Evolutionary conservation across 1,140 invertebrate species (phyloP).

Genomic region (Chironomus tepperi): DNA sequence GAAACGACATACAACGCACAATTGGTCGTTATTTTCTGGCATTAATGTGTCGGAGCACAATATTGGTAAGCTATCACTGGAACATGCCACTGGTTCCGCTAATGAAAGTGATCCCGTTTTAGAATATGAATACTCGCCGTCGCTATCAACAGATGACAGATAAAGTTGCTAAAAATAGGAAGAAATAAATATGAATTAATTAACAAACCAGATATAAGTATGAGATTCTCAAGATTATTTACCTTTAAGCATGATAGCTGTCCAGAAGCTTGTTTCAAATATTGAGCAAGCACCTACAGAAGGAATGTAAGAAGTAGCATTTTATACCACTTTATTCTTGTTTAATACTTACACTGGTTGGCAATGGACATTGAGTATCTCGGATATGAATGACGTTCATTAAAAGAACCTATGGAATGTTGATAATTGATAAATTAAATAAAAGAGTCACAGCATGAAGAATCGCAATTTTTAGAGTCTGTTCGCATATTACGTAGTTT

Average conservation of each 20-base stretch:
- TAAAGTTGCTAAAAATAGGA: constrained; percentile 59
- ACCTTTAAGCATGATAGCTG: constrained; percentile 72
- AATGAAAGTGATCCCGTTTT: constrained; percentile 33
- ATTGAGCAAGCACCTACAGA: constrained; percentile 56
- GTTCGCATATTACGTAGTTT: too few species aligned
- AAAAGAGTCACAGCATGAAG: too few species aligned
- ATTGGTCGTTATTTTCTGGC: constrained; percentile 41
- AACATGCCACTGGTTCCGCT: constrained; percentile 33
- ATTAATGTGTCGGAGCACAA: constrained; percentile 37
- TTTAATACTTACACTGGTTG: constrained; percentile 46
- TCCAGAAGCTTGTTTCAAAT: constrained; percentile 71
- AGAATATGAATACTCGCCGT: constrained; percentile 39
- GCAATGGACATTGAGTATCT: constrained; percentile 64
- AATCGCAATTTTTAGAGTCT: too few species aligned
- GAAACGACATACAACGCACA: constrained; percentile 73
- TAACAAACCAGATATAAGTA: not conserved
- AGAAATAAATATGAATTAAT: not conserved
- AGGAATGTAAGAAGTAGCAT: not conserved
- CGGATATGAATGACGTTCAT: constrained; percentile 72
- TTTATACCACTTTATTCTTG: not conserved
- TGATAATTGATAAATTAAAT: too few species aligned
- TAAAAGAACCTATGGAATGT: constrained; percentile 52
- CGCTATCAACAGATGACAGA: constrained; percentile 57
- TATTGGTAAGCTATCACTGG: constrained; percentile 34
- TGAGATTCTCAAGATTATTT: constrained; percentile 30